Base-by-base conservation (phyloP, 2,797 vertebrate genomes). In the Carapus acus region DNA sequence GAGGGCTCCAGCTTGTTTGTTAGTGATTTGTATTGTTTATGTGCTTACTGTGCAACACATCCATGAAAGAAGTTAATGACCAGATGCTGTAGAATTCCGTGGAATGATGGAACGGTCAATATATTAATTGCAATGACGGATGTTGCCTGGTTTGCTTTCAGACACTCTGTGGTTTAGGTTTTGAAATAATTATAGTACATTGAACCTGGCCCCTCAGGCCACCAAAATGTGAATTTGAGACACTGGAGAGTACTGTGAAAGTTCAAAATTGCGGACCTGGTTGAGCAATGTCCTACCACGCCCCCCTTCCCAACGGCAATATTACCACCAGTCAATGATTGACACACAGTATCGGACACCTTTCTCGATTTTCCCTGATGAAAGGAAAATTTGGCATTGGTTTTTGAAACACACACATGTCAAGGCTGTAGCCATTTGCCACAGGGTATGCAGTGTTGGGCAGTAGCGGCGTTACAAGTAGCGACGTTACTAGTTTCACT, bases 341-440 rank as follows among this genome's bases (percentile, higher is more conserved):
- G 24, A 27, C 5, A 27, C 24, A 9, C 5, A 27, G 24, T 9
- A 27, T 9, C 4, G 9, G 9, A 4, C 24, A 27, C 24, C 4
- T 5, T 4, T 27, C 24, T 27, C 24, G 9, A 9, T 9, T 27
- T 27, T 27, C 24, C 24, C 24, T 4, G 24, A 27, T 27, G 24
- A 27, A 27, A 27, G 4, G 24, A 27, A 27, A 27, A 27, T 9
- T 9, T 9, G 9, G 24, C 24, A n/a, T 1, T 16, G 14, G 29
- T 15, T 17, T 6, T 45, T 24, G 29, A 22, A 23, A 27, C 8
- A 8, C 8, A 7, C 4, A 36, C 16, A 34, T 29, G 22, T 48
- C 14, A 51, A 14, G 20, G 27, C 21, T 13, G 44, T 11, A 21
- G 49, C 21, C 51, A 44, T 51, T 57, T 59, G 53, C 78, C 63